phyloP scores from a whole-genome alignment of 2,113 vertebrate genomes.

The Forbesichthys agassizii region DNA sequence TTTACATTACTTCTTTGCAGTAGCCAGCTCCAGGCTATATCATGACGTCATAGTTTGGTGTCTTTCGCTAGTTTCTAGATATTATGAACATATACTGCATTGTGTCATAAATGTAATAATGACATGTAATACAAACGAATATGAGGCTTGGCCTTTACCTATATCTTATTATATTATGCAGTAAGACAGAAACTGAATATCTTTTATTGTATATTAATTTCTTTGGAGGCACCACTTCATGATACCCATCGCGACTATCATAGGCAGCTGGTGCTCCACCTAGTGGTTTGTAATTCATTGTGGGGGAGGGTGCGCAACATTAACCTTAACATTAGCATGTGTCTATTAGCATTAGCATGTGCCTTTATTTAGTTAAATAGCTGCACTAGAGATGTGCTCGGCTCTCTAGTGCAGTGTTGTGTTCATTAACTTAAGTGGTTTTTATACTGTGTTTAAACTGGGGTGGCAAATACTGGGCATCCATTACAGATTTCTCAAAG shows the following conservation, averaged over 20 bases:
- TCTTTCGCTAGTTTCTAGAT: slow-evolving; percentile 9
- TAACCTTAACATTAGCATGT: slow-evolving; percentile 10
- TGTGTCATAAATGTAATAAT: not conserved
- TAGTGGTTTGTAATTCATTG: slow-evolving; percentile 42
- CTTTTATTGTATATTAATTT: no score
- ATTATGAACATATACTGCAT: slow-evolving; percentile 19
- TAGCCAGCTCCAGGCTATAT: no score
- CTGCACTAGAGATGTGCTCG: not conserved
- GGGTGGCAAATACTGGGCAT: no score
- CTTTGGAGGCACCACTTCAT: no score
- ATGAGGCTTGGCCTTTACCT: not conserved
- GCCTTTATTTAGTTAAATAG: slow-evolving; percentile 9
- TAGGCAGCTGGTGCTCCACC: slow-evolving; percentile 50
- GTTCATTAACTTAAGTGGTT: slow-evolving; percentile 34
- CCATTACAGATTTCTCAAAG: no score
- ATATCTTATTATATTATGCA: slow-evolving; percentile 7
- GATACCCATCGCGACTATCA: slow-evolving; percentile 1
- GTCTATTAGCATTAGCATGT: not conserved
- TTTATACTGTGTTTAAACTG: not conserved
- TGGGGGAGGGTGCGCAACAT: not conserved
- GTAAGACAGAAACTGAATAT: slow-evolving; percentile 6
- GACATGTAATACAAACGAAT: not conserved
- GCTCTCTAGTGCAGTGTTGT: slow-evolving; percentile 29
- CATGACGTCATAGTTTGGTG: slow-evolving; percentile 12
- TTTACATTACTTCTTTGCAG: no score